Evolutionary conservation across 2,888 invertebrate species (phyloP).

Genomic region (Polia nebulosa): DNA sequence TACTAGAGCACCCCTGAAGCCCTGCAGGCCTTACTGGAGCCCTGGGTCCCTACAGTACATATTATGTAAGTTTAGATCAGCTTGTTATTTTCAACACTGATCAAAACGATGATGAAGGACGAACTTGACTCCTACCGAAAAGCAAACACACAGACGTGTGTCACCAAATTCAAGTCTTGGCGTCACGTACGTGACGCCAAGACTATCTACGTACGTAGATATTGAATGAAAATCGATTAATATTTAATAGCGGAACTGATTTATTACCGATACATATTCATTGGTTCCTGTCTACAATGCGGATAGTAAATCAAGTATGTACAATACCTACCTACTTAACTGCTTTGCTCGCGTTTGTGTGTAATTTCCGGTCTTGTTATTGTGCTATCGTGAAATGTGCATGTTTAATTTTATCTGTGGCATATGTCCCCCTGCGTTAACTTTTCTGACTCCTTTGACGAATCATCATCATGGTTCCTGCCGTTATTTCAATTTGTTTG

Average conservation of each 20-base stretch:
- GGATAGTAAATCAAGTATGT: constrained; percentile 48
- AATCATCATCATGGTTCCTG: not conserved
- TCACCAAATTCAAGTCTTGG: not conserved
- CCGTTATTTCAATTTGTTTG: too few species aligned
- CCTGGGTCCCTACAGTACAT: too few species aligned
- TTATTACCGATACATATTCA: constrained; percentile 36
- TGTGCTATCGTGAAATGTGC: constrained; percentile 13
- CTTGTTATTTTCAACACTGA: too few species aligned
- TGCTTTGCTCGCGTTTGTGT: constrained; percentile 26
- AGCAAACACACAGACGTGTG: too few species aligned
- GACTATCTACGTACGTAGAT: too few species aligned
- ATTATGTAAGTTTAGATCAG: too few species aligned
- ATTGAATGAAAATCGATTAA: constrained; percentile 27
- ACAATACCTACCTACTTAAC: constrained; percentile 50
- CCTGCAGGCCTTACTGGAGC: too few species aligned
- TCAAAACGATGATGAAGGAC: too few species aligned
- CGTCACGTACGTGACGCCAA: too few species aligned
- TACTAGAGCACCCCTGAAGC: too few species aligned
- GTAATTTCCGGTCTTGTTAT: constrained; percentile 39
- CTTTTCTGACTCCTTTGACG: not conserved
- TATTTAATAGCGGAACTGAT: constrained; percentile 24
- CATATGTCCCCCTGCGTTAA: not conserved
- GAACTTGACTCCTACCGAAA: too few species aligned
- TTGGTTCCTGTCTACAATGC: constrained; percentile 42
- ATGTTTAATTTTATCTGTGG: not conserved